These are phyloP conservation scores for Zosterops hypoxanthus DNA, from an alignment of 2,113 vertebrate genomes.

Conservation along the genomic window DNA sequence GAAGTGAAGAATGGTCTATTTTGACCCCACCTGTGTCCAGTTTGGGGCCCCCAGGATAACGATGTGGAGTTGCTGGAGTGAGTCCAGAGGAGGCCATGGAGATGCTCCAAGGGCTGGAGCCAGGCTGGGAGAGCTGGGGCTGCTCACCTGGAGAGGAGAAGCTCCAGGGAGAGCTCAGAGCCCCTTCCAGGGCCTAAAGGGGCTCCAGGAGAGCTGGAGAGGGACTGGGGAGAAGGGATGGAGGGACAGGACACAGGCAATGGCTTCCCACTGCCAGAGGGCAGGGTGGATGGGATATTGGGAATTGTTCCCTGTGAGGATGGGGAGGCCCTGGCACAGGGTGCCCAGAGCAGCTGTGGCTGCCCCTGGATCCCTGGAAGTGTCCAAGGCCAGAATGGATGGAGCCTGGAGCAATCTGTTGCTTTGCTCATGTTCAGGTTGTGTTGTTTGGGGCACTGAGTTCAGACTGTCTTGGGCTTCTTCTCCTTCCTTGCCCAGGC, in stretches of 20 bases:
- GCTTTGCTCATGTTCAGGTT: accelerated
- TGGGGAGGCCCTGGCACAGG: background rate
- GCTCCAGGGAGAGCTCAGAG: background rate
- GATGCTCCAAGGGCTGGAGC: background rate
- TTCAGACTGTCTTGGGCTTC: accelerated
- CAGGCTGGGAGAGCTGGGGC: background rate
- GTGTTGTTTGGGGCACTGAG: accelerated
- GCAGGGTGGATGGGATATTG: background rate
- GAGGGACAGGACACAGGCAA: background rate
- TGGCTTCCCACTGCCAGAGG: background rate
- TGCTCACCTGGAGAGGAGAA: accelerated
- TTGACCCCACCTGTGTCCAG: background rate
- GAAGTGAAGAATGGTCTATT: background rate
- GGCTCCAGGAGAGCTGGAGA: background rate
- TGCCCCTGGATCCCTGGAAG: background rate
- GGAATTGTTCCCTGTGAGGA: accelerated
- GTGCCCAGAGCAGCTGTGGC: background rate
- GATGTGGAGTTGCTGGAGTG: background rate
- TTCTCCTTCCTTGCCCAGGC: background rate
- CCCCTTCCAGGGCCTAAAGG: accelerated
- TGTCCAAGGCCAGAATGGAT: accelerated
- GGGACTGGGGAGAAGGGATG: background rate
- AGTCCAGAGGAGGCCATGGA: background rate
- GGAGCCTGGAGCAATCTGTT: background rate
- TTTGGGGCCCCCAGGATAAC: background rate